phyloP scores from a whole-genome alignment of 2,797 vertebrate species.

The Hoplostethus mediterraneus region DNA sequence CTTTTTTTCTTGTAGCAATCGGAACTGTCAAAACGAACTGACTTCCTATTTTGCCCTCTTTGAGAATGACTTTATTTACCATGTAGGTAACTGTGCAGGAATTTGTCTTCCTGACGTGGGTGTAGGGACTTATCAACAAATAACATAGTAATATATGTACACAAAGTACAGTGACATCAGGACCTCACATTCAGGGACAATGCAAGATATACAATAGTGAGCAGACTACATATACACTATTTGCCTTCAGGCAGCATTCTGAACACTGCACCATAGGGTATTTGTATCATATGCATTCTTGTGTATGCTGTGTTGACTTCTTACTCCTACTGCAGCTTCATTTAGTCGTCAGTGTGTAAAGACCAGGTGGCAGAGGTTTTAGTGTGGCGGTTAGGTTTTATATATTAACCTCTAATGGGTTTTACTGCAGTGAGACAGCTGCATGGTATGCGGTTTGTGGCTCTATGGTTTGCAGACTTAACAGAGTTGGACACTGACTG shows the following conservation, averaged over 20 bases:
- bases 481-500: not conserved
- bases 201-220: not conserved
- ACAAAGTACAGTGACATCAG: not conserved
- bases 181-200: not conserved
- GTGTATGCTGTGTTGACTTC: too few species aligned
- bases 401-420: constrained; percentile 24
- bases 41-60: too few species aligned
- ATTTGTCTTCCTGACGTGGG: too few species aligned
- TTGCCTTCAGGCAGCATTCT: too few species aligned
- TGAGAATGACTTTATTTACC: too few species aligned
- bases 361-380: constrained; percentile 18
- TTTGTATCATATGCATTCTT: too few species aligned
- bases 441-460: not conserved
- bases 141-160: not conserved
- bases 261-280: too few species aligned
- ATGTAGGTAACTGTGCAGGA: too few species aligned
- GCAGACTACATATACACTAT: too few species aligned
- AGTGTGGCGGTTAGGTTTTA: constrained; percentile 36
- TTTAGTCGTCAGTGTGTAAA: constrained; percentile 17
- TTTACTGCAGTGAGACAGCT: constrained; percentile 40
- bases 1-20: too few species aligned
- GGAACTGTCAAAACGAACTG: too few species aligned
- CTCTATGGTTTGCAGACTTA: not conserved
- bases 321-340: not conserved
- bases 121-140: too few species aligned